Evolutionary conservation across 2,113 vertebrate genomes (phyloP).

Genomic region (Pavo muticus): DNA sequence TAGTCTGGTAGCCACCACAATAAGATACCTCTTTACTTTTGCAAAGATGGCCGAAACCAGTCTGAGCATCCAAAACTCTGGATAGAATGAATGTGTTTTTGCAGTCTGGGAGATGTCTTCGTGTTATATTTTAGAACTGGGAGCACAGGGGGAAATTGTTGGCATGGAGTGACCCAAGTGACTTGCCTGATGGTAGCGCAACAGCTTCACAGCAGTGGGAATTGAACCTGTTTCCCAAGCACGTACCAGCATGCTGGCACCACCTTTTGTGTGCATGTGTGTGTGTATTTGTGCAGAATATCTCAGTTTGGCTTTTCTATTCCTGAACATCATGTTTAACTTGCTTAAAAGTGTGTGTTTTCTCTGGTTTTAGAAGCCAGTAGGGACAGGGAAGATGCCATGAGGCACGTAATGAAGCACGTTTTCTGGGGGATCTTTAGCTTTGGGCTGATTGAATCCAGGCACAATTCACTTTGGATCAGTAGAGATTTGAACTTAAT

Average conservation of each 20-base stretch:
- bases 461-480: neutral
- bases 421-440: neutral
- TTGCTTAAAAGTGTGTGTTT: neutral
- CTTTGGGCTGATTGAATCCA: neutral
- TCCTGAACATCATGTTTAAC: neutral
- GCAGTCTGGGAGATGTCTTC: neutral
- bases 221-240: neutral
- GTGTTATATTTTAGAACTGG: neutral
- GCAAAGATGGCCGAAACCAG: neutral
- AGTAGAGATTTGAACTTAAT: neutral
- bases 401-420: neutral
- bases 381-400: neutral
- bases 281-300: neutral
- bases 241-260: neutral
- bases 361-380: neutral
- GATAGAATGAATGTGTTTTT: neutral
- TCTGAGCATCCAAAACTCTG: neutral
- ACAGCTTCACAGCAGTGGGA: neutral
- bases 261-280: too few species aligned
- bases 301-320: neutral
- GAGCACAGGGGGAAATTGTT: neutral
- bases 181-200: neutral
- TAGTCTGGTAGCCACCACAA: neutral
- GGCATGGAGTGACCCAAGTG: neutral
- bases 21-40: neutral